Percentiles rank a stretch among this genome's conserved stretches.
Evolutionary conservation across 2,797 vertebrate genomes (phyloP).

Genomic region (Paratrypauchen microcephalus): DNA sequence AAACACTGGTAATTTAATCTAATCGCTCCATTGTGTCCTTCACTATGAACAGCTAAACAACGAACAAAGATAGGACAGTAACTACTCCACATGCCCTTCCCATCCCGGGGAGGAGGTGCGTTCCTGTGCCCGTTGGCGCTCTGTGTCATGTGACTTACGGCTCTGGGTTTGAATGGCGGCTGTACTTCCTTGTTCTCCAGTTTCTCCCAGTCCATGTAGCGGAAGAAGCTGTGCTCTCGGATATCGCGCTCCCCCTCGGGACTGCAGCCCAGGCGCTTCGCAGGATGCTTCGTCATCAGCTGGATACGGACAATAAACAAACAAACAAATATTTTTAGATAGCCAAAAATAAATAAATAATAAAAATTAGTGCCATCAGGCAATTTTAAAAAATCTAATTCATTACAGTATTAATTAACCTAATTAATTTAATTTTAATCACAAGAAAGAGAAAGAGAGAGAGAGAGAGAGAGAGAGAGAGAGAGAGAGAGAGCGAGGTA

Average conservation of each 20-base stretch:
- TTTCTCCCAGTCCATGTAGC: slow-evolving; percentile 97
- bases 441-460: too few relatives aligned
- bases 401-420: too few relatives aligned
- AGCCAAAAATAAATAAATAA: background rate
- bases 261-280: slow-evolving; percentile 90
- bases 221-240: slow-evolving; percentile 93
- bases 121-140: background rate
- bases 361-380: too few relatives aligned
- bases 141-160: slow-evolving; percentile 80
- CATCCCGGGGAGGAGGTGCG: slow-evolving; percentile 12
- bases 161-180: slow-evolving; percentile 93
- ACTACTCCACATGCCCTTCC: background rate
- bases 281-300: slow-evolving; percentile 96
- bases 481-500: too few relatives aligned
- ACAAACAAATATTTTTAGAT: background rate
- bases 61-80: background rate
- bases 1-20: too few relatives aligned
- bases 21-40: background rate
- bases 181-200: slow-evolving; percentile 95
- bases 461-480: too few relatives aligned
- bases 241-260: slow-evolving; percentile 92
- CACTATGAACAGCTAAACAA: background rate
- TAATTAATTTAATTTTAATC: too few relatives aligned
- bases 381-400: too few relatives aligned
- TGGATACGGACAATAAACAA: slow-evolving; percentile 43